A percentile compares a stretch with the other conserved stretches of the same genome.
Evolutionary conservation across 1,140 invertebrate genomes (phyloP).

Genomic region (Lysiphlebus fabarum): DNA sequence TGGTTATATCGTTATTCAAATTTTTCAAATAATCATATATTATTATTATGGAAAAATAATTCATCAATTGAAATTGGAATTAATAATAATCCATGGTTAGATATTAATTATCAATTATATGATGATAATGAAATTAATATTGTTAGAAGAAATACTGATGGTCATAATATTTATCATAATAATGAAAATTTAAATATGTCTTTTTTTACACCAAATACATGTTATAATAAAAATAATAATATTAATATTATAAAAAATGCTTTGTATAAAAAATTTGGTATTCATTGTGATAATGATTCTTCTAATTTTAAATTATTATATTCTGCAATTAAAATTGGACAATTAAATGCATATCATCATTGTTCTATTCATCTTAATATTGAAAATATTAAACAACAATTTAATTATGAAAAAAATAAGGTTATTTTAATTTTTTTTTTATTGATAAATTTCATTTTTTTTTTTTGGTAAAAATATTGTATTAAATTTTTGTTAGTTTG

Average conservation of each 20-base stretch:
- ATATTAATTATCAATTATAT: constrained; percentile 72
- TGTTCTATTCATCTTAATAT: constrained; percentile 86
- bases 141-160: constrained; percentile 90
- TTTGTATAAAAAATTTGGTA: constrained; percentile 73
- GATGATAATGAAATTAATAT: constrained; percentile 65
- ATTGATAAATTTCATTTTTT: no score
- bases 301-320: constrained; percentile 88
- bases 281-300: constrained; percentile 76
- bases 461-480: no score
- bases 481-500: no score
- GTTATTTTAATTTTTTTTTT: constrained; percentile 41
- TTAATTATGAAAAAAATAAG: constrained; percentile 65
- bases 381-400: constrained; percentile 69
- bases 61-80: constrained; percentile 93
- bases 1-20: constrained; percentile 88
- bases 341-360: constrained; percentile 87
- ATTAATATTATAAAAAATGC: constrained; percentile 79
- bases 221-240: constrained; percentile 75
- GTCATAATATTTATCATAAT: constrained; percentile 95
- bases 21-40: constrained; percentile 75
- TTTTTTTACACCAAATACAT: constrained; percentile 77
- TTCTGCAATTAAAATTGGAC: constrained; percentile 85
- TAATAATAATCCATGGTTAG: constrained; percentile 95
- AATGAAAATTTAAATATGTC: constrained; percentile 88
- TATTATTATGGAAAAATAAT: constrained; percentile 88